Evolutionary conservation across 2,797 vertebrate species (phyloP), one percentile per base, ranked within the genome.

Genomic region (Notolepis coatsorum): DNA sequence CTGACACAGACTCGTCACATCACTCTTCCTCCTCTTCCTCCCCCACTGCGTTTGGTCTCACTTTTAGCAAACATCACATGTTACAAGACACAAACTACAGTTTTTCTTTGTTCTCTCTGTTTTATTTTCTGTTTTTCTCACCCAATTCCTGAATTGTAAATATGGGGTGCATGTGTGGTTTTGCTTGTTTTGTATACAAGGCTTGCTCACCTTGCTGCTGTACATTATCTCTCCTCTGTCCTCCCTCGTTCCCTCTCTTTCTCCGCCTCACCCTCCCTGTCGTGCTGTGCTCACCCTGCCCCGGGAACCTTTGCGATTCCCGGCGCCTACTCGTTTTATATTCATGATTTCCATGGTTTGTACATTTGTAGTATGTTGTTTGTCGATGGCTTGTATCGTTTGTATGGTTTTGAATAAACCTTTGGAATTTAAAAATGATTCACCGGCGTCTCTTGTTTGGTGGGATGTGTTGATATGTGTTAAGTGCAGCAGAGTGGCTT

Each of bases 401-500:
- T 49, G 45, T 35, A 10, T 50, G 27, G 30, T 56, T 56, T 65
- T 2, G 10, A 55, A 65, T 65, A 65, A 65, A 65, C 18, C 7
- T 50, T 9, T 10, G 48, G 13, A 35, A 35, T 35, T 35, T 2
- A 12, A 12, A 8, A 12, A 35, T 35, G 7, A 35, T n/a, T n/a
- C n/a, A n/a, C n/a, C n/a, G n/a, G n/a, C n/a, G n/a, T n/a, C n/a
- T n/a, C n/a, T n/a, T n/a, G n/a, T n/a, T n/a, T n/a, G n/a, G n/a
- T n/a, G n/a, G n/a, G n/a, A n/a, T n/a, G n/a, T n/a, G n/a, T n/a
- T n/a, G n/a, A n/a, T n/a, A n/a, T n/a, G n/a, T n/a, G n/a, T n/a
- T n/a, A n/a, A n/a, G n/a, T n/a, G n/a, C n/a, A n/a, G n/a, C n/a
- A n/a, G n/a, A n/a, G n/a, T n/a, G n/a, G n/a, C n/a, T n/a, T n/a